Evolutionary conservation across 53 echinoderm and acorn worm species (phyloP), one percentile per base, ranked within the genome.

Genomic region (Apostichopus leukothele): DNA sequence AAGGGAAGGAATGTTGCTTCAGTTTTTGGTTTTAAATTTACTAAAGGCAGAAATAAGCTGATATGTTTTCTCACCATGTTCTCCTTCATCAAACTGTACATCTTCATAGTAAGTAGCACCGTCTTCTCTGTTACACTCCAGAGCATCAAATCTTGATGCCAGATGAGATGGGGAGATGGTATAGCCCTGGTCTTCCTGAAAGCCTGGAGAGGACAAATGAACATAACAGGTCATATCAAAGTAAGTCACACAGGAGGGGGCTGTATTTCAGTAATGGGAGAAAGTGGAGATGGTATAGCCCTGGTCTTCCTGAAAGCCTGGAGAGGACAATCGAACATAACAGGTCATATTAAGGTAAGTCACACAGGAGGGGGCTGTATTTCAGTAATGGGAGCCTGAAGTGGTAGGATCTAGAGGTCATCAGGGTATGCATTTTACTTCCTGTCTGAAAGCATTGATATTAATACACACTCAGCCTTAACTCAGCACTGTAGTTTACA

Each of bases 81-180:
- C 94, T 16, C 92, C 95, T 75, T 96, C 96, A 80, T 96, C 96
- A 91, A 96, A 94, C 73, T 96, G 92, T 20, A 93, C 14, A 23
- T 96, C 94, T 55, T 95, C 94, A 26, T 96, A 94, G 21, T 78
- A 26, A 26, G 92, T 94, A 27, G 27, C 27, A 26, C 83, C 93
- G 25, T 96, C 94, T 11, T 92, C 92, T 74, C 90, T 61, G 26
- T 90, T 87, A 73, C 93, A 89, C 84, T 93, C 92, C 26, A 94
- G 80, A 19, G 93, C 90, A 20, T 96, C 96, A 88, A 96, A 96
- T 50, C 94, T 90, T 59, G 90, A 83, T 11, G 94, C 93, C 5
- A 92, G 96, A 60, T 93, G 60, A 61, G 27, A 27, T 21, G 92
- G 93, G 11, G 95, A 91, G 18, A 87, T 84, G 20, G 91, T 90